Evolutionary conservation across 2,797 vertebrate species (phyloP), one percentile per base, ranked within the genome.

Genomic region (Sarcoramphus papa): DNA sequence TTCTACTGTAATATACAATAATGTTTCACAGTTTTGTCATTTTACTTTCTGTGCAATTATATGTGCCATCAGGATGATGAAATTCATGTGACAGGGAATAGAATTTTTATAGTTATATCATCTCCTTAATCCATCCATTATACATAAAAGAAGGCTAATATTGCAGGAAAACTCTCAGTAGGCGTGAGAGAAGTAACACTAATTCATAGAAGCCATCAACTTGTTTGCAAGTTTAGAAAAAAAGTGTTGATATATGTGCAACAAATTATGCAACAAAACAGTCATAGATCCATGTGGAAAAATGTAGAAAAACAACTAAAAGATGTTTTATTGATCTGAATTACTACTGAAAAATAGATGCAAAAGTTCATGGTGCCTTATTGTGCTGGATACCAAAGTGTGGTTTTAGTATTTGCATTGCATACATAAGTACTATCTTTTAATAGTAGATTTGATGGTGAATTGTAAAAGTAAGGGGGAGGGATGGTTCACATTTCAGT

Each of bases 211-310:
- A 91, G 7, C 6, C 33, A 88, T 76, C 13, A n/a, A 11, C 31
- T 76, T 72, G 9, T 85, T 92, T 76, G 43, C 28, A 96, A 89
- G 73, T 88, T 92, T 59, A 83, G 77, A 45, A 90, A 86, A 92
- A 88, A 94, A 47, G 13, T n/a, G 27, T 85, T 92, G 62, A 84
- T 70, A 56, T 75, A 40, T 43, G 23, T 94, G 62, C 35, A 96
- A 87, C 7, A 77, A 86, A 91, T 72, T 69, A 84, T 54, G 45
- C 27, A 90, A 86, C 1, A 24, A 50, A 90, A 10, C 13, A 73
- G 9, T 59, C 15, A 78, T 45, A 65, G 9, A 63, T 40, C 15
- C 24, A 24, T 19, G 9, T 35, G 47, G 27, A 53, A 75, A 86
- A 92, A 43, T 25, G 6, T 6, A 77, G 59, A 35, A 91, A 87